A percentile compares a stretch with the other conserved stretches of the same genome.
phyloP scores from a whole-genome alignment of 2,113 vertebrate genomes.

The Mesoclemmys tuberculata region DNA sequence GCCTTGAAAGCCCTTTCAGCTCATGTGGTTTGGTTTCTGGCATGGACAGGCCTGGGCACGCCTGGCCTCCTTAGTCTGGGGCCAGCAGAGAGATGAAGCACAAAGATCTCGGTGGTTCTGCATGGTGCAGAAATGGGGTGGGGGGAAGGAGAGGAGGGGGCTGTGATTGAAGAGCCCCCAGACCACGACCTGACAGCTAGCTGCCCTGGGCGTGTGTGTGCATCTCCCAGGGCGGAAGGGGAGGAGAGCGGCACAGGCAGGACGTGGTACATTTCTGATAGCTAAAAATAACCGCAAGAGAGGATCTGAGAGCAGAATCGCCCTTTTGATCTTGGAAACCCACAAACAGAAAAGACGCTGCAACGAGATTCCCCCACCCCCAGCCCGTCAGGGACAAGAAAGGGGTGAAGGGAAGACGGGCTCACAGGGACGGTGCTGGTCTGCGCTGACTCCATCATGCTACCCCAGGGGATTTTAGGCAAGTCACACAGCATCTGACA shows the following conservation, averaged over 20 bases:
- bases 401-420: not conserved
- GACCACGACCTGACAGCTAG: not conserved
- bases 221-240: not conserved
- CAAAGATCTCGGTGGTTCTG: not conserved
- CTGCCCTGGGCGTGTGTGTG: not conserved
- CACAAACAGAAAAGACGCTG: not conserved
- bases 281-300: not conserved
- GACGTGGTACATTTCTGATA: not conserved
- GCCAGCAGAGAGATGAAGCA: not conserved
- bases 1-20: not conserved
- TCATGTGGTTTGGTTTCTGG: not conserved
- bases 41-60: not conserved
- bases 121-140: not conserved
- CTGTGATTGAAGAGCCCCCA: not conserved
- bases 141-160: not conserved
- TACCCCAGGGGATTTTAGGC: not conserved
- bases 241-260: not conserved
- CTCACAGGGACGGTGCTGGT: too few species aligned
- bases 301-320: not conserved
- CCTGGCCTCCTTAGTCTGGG: not conserved
- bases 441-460: not conserved
- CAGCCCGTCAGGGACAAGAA: not conserved
- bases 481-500: not conserved
- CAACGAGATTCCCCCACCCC: not conserved
- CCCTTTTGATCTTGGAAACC: not conserved